phyloP scores from a whole-genome alignment of 1,140 invertebrate species.

The Megalopta genalis region DNA sequence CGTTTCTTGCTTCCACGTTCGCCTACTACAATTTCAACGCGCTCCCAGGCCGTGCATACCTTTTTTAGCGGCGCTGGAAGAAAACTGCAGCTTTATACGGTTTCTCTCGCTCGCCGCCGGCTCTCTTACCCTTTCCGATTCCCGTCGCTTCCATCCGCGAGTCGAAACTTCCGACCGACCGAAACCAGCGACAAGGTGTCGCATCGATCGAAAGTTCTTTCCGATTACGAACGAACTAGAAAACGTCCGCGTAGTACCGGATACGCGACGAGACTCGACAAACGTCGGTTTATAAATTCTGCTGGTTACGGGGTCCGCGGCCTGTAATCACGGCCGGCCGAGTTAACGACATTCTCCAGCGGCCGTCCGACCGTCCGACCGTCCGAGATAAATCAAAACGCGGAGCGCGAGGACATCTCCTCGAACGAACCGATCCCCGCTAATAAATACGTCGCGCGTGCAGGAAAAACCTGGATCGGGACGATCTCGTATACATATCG shows the following conservation, averaged over 20 bases:
- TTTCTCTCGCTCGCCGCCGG: too few relatives aligned
- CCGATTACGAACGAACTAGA: slow-evolving; percentile 1
- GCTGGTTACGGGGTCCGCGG: not conserved
- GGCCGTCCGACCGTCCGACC: not conserved
- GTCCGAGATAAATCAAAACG: slow-evolving; percentile 40
- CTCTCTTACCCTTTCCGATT: too few relatives aligned
- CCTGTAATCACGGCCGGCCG: slow-evolving; percentile 4
- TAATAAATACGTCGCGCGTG: slow-evolving; percentile 56
- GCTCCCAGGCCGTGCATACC: too few relatives aligned
- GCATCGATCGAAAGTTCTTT: not conserved
- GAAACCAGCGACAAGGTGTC: too few relatives aligned
- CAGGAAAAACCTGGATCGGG: slow-evolving; percentile 53
- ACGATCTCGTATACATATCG: slow-evolving; percentile 47
- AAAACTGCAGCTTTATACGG: too few relatives aligned
- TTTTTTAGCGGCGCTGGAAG: too few relatives aligned
- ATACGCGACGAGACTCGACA: not conserved
- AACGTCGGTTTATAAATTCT: slow-evolving; percentile 19
- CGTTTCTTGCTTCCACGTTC: too few relatives aligned
- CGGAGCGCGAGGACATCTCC: slow-evolving; percentile 13
- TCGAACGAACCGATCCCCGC: slow-evolving; percentile 24
- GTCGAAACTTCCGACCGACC: too few relatives aligned
- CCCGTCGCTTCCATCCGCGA: too few relatives aligned
- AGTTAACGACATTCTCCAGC: slow-evolving; percentile 37
- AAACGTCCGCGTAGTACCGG: not conserved
- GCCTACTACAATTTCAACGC: too few relatives aligned